These are phyloP conservation scores for Tiphia femorata DNA, from an alignment of 2,888 invertebrate species.

Conservation along the genomic window DNA sequence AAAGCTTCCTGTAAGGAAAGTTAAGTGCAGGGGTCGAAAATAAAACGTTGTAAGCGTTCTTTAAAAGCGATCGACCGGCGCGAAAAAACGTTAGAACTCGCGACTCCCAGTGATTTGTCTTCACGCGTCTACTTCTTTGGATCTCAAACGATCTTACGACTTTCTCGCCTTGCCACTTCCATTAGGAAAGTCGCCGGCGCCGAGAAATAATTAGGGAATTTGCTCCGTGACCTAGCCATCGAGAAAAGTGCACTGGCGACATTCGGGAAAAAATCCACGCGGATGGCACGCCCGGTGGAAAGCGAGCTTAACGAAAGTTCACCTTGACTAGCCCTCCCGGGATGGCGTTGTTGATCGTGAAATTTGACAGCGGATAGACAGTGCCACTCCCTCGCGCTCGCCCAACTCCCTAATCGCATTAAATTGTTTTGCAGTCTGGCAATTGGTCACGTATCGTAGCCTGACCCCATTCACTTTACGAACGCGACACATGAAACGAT, in stretches of 20 bases:
- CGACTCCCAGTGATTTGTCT: no score
- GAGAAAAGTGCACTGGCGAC: neutral
- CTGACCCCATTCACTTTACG: conserved; percentile 22
- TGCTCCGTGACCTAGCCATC: no score
- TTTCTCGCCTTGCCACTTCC: no score
- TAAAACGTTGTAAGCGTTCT: no score
- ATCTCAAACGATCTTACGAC: no score
- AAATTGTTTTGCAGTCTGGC: conserved; percentile 47
- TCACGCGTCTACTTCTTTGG: no score
- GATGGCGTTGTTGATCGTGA: conserved; percentile 18
- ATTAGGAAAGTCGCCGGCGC: no score
- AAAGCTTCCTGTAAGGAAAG: no score
- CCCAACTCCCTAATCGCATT: conserved; percentile 41
- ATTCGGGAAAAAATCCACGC: neutral
- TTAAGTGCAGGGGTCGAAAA: no score
- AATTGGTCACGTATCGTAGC: conserved; percentile 26
- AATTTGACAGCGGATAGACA: conserved; percentile 55
- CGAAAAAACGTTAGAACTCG: no score
- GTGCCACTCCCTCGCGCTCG: conserved; percentile 32
- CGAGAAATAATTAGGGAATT: no score
- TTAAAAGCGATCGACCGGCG: no score
- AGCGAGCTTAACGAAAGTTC: neutral
- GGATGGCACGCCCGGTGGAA: neutral
- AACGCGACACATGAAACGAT: neutral
- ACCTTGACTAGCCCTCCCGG: conserved; percentile 14